A percentile compares a stretch with the other conserved stretches of the same genome.
These are phyloP conservation scores for Montipora cactus DNA, from an alignment of 64 coral and sea anemone species.

Conservation along the genomic window DNA sequence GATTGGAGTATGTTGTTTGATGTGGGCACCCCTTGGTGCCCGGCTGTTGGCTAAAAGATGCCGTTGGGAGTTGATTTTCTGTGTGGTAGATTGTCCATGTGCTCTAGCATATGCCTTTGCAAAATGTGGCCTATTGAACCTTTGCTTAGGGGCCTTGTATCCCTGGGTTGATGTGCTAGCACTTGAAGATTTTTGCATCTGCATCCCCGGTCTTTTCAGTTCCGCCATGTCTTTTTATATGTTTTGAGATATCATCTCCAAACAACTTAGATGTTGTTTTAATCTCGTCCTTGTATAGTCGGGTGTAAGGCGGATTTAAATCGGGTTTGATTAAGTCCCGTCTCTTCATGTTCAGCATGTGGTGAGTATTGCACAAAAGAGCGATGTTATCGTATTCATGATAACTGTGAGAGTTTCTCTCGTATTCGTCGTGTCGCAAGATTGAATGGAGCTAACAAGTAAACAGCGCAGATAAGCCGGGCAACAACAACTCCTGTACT, in stretches of 20 bases:
- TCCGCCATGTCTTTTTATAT: background rate
- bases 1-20: too few species aligned
- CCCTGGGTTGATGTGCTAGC: background rate
- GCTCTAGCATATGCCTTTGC: background rate
- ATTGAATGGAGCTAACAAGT: too few species aligned
- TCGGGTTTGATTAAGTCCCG: constrained; percentile 12
- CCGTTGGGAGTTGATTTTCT: background rate
- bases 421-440: too few species aligned
- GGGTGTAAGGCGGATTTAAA: too few species aligned
- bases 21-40: too few species aligned
- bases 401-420: background rate
- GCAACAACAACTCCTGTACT: too few species aligned
- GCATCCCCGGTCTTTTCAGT: too few species aligned
- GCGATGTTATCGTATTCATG: constrained; percentile 5
- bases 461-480: too few species aligned
- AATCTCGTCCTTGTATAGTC: too few species aligned
- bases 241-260: too few species aligned
- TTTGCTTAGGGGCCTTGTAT: background rate
- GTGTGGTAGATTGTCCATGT: background rate
- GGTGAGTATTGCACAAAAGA: background rate
- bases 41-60: background rate
- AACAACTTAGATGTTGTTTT: too few species aligned
- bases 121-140: background rate
- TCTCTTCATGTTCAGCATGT: background rate
- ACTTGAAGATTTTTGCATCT: too few species aligned